Conservation (phyloP, 2,797 vertebrate genomes). For the Rhabdomys pumilio region DNA sequence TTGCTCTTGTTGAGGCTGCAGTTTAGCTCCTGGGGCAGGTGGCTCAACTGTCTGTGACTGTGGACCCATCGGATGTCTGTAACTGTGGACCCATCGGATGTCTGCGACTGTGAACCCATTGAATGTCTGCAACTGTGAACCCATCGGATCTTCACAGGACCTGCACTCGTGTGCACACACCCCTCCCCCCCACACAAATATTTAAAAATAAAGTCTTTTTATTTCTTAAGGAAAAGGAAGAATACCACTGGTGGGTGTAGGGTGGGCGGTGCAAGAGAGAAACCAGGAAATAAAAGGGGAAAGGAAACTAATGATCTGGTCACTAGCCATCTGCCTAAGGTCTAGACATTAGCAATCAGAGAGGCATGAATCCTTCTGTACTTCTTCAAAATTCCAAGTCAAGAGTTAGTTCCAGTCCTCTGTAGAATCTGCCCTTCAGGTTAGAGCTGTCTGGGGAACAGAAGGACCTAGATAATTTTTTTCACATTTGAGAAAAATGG, state of each 20-base stretch:
- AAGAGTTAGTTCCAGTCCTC: neutral
- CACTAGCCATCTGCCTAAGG: neutral
- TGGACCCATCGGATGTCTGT: neutral
- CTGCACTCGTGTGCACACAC: neutral
- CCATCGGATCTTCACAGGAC: neutral
- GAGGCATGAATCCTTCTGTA: neutral
- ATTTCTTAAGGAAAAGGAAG: neutral
- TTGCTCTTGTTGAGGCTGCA: neutral
- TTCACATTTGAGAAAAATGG: slow-evolving; percentile 61
- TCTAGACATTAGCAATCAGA: neutral
- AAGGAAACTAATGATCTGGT: neutral
- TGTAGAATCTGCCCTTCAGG: neutral
- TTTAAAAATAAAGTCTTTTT: neutral
- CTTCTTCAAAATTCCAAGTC: neutral
- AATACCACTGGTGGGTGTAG: too few relatives aligned
- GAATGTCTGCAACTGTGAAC: fast-evolving
- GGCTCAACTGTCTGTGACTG: too few relatives aligned
- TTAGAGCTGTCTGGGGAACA: neutral
- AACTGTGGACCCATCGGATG: neutral
- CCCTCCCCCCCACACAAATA: neutral
- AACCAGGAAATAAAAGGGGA: neutral
- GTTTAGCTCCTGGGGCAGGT: neutral
- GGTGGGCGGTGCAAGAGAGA: neutral
- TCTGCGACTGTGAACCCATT: neutral
- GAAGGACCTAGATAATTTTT: slow-evolving; percentile 50